Conservation (phyloP, 2,797 vertebrate species). For the Acipenser ruthenus region DNA sequence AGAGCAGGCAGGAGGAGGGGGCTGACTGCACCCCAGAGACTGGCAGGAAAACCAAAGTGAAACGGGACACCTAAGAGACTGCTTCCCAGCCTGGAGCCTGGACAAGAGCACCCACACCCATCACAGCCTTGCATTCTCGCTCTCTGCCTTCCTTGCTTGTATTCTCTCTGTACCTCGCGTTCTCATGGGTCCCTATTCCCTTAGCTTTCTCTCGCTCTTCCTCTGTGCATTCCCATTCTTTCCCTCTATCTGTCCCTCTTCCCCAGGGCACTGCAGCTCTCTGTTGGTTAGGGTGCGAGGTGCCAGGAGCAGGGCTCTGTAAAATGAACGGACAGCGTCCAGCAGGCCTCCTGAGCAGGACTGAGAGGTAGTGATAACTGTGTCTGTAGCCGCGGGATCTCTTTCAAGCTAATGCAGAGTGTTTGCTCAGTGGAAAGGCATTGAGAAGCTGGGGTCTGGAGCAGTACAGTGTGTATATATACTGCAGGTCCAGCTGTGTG, state of each 20-base stretch:
- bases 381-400: too few relatives aligned
- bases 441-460: too few relatives aligned
- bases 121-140: background rate
- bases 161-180: background rate
- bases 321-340: background rate
- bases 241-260: background rate
- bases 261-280: too few relatives aligned
- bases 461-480: too few relatives aligned
- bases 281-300: too few relatives aligned
- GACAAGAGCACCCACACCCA: background rate
- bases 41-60: background rate
- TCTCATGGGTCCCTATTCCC: background rate
- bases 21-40: background rate
- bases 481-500: too few relatives aligned
- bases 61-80: background rate
- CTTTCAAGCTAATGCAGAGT: too few relatives aligned
- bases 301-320: too few relatives aligned
- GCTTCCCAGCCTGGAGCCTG: background rate
- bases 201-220: background rate
- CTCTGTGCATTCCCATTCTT: background rate
- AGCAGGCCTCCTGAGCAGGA: conserved; percentile 44
- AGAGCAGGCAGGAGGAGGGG: conserved; percentile 7
- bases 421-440: too few relatives aligned
- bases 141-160: background rate
- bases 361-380: too few relatives aligned